Evolutionary conservation across 1,140 invertebrate genomes (phyloP).

Genomic region (Drosophila mojavensis): DNA sequence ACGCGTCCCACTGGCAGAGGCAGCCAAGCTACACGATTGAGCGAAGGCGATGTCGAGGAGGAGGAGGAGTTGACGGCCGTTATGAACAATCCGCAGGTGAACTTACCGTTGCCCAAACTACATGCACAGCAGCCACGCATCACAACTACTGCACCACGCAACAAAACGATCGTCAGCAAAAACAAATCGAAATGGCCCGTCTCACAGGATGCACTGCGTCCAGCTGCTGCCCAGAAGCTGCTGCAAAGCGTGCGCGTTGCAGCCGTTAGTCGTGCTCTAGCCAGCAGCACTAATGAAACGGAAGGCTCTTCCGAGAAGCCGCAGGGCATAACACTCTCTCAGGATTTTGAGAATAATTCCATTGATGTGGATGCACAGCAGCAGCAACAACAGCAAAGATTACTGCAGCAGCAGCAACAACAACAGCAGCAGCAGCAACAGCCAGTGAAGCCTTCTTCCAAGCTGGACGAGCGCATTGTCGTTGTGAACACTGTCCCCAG

Average conservation of each 20-base stretch:
- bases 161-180: constrained; percentile 71
- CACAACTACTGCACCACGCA: constrained; percentile 65
- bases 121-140: constrained; percentile 34
- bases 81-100: constrained; percentile 71
- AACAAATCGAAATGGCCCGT: constrained; percentile 77
- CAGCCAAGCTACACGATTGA: neutral
- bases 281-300: constrained; percentile 29
- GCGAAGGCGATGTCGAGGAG: constrained; percentile 42
- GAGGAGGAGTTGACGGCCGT: constrained; percentile 70
- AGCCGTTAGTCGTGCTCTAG: neutral
- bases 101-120: constrained; percentile 40
- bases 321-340: constrained; percentile 56
- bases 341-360: constrained; percentile 82
- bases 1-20: constrained; percentile 38
- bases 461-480: constrained; percentile 68
- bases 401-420: constrained; percentile 15
- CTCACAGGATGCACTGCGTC: constrained; percentile 62
- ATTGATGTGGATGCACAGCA: constrained; percentile 79
- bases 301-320: constrained; percentile 65
- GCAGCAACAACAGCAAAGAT: constrained; percentile 49
- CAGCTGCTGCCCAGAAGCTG: constrained; percentile 48
- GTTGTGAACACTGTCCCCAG: constrained; percentile 70
- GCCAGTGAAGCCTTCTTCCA: constrained; percentile 34
- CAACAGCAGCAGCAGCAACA: constrained; percentile 40
- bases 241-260: constrained; percentile 32